A percentile compares a stretch with the other conserved stretches of the same genome.
Conservation (phyloP, 2,113 vertebrate genomes). For the Otolemur garnettii region DNA sequence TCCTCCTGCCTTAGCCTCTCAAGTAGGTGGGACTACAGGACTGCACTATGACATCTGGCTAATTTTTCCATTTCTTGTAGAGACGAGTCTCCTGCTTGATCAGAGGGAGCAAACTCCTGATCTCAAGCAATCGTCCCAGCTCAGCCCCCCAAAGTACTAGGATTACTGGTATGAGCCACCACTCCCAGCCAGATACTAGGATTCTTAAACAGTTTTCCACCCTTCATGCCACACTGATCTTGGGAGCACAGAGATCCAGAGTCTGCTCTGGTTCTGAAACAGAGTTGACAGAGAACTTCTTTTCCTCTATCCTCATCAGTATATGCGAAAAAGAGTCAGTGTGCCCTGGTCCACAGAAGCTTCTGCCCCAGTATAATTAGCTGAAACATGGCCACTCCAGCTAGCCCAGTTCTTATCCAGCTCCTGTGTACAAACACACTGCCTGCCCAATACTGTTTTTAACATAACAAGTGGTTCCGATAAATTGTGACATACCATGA, state of each 20-base stretch:
- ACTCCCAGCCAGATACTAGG: too few species aligned
- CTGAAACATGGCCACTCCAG: not conserved
- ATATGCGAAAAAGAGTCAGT: not conserved
- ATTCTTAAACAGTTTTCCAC: not conserved
- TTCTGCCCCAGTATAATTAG: not conserved
- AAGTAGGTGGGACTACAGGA: too few species aligned
- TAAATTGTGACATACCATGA: not conserved
- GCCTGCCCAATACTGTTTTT: not conserved
- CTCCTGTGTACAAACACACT: not conserved
- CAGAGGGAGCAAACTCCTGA: too few species aligned
- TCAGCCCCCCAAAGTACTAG: too few species aligned
- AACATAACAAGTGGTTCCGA: not conserved
- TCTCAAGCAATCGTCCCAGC: too few species aligned
- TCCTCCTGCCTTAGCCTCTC: too few species aligned
- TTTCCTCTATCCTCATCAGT: not conserved
- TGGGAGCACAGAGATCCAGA: not conserved
- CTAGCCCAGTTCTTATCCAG: not conserved
- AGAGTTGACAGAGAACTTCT: not conserved
- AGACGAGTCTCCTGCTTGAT: too few species aligned
- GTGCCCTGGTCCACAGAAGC: not conserved
- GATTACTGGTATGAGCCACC: too few species aligned
- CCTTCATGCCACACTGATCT: not conserved
- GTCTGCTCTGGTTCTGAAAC: not conserved
- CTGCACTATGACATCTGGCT: too few species aligned
- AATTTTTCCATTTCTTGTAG: too few species aligned